These are phyloP conservation scores for Ornithoptera priamus DNA, from an alignment of 2,888 invertebrate species.

Conservation along the genomic window DNA sequence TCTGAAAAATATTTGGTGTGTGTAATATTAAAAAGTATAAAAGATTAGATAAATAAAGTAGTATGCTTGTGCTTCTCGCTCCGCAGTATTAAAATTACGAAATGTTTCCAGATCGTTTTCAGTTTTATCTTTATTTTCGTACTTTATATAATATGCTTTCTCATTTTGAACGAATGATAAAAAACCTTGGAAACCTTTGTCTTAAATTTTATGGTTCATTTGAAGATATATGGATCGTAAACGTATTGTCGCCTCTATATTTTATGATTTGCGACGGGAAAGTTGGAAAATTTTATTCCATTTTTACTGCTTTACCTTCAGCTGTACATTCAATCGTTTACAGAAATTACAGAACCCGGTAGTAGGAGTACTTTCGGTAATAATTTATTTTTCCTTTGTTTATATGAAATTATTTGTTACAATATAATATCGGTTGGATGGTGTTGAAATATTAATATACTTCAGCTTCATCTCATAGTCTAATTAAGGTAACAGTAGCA, in stretches of 20 bases:
- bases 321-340: slow-evolving; percentile 24
- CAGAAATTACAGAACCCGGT: not conserved
- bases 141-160: slow-evolving; percentile 16
- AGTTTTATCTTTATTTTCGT: slow-evolving; percentile 3
- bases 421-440: no score
- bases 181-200: slow-evolving; percentile 21
- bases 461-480: no score
- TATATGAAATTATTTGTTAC: no score
- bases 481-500: no score
- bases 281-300: slow-evolving; percentile 20
- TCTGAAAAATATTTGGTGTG: not conserved
- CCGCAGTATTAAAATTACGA: slow-evolving; percentile 19
- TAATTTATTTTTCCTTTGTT: not conserved
- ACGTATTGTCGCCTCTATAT: slow-evolving; percentile 28
- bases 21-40: not conserved
- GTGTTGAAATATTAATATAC: no score
- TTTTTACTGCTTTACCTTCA: slow-evolving; percentile 27
- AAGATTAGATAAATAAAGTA: slow-evolving; percentile 11
- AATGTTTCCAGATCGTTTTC: slow-evolving; percentile 11
- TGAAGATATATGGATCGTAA: slow-evolving; percentile 29
- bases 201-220: slow-evolving; percentile 28
- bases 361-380: not conserved
- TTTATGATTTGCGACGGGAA: slow-evolving; percentile 27
- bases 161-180: slow-evolving; percentile 7
- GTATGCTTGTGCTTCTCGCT: not conserved